phyloP scores from a whole-genome alignment of 2,797 vertebrate species.

The Labroides dimidiatus region DNA sequence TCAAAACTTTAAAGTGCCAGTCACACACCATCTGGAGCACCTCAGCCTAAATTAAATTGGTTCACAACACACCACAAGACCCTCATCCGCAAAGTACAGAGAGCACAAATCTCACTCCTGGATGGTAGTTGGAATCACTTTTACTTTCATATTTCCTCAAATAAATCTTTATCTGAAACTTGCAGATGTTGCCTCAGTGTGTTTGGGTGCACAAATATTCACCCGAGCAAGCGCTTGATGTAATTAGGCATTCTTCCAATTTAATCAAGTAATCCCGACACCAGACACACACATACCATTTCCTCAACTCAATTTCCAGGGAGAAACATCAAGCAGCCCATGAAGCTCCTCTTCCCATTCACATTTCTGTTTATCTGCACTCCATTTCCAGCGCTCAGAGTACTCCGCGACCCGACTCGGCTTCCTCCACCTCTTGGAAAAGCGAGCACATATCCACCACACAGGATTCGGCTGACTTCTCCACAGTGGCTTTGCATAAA shows the following conservation, averaged over 20 bases:
- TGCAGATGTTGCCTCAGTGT: slow-evolving; percentile 64
- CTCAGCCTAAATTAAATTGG: slow-evolving; percentile 18
- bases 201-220: slow-evolving; percentile 62
- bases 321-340: slow-evolving; percentile 45
- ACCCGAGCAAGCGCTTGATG: slow-evolving; percentile 56
- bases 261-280: slow-evolving; percentile 61
- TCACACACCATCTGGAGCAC: slow-evolving; percentile 26
- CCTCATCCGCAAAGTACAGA: slow-evolving; percentile 23
- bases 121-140: slow-evolving; percentile 47
- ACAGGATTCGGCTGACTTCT: slow-evolving; percentile 61
- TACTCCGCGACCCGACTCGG: slow-evolving; percentile 21
- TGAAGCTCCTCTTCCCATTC: slow-evolving; percentile 41
- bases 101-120: slow-evolving; percentile 24
- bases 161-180: slow-evolving; percentile 73
- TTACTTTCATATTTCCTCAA: slow-evolving; percentile 52
- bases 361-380: slow-evolving; percentile 43
- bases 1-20: slow-evolving; percentile 13
- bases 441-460: slow-evolving; percentile 41
- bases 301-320: slow-evolving; percentile 42
- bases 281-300: slow-evolving; percentile 22
- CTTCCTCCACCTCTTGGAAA: slow-evolving; percentile 47
- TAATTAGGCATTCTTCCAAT: slow-evolving; percentile 76
- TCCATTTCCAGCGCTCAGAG: slow-evolving; percentile 46
- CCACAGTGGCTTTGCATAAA: slow-evolving; percentile 70
- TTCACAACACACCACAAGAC: slow-evolving; percentile 9